Evolutionary conservation across 1,140 invertebrate genomes (phyloP).

Genomic region (Hormaphis cornu): DNA sequence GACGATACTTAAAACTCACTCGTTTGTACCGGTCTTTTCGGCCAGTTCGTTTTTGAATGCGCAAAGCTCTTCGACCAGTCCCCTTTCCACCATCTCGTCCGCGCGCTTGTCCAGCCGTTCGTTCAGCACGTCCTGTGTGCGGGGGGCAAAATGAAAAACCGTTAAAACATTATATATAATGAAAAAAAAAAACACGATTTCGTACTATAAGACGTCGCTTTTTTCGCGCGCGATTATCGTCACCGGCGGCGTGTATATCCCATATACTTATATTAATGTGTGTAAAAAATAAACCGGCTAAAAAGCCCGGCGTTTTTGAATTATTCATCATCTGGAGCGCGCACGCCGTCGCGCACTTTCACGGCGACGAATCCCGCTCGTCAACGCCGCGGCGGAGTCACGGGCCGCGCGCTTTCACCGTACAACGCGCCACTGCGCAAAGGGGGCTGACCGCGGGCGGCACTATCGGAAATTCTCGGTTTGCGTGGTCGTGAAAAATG

Average conservation of each 20-base stretch:
- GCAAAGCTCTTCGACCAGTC: conserved; percentile 2
- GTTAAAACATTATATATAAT: neutral
- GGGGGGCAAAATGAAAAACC: neutral
- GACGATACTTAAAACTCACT: too few species aligned
- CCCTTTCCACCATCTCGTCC: conserved; percentile 8
- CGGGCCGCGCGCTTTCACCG: too few species aligned
- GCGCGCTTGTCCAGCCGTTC: neutral
- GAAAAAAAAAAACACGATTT: neutral
- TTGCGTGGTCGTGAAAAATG: too few species aligned
- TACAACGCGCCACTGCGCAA: too few species aligned
- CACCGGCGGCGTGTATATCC: neutral
- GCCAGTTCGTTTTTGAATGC: neutral
- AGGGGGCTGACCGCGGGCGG: too few species aligned
- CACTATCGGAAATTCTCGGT: too few species aligned
- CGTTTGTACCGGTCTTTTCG: neutral
- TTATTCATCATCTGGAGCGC: conserved; percentile 26
- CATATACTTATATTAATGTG: neutral
- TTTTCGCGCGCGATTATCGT: neutral
- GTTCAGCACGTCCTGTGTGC: neutral
- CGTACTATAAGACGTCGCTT: neutral
- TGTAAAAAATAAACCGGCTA: conserved; percentile 11
- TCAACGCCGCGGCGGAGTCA: too few species aligned
- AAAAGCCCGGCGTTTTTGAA: conserved; percentile 5
- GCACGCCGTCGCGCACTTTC: conserved; percentile 1
- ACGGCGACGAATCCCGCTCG: too few species aligned